A percentile compares a stretch with the other conserved stretches of the same genome.
Conservation (phyloP, 2,888 invertebrate genomes). For the Dryomyza anilis region DNA sequence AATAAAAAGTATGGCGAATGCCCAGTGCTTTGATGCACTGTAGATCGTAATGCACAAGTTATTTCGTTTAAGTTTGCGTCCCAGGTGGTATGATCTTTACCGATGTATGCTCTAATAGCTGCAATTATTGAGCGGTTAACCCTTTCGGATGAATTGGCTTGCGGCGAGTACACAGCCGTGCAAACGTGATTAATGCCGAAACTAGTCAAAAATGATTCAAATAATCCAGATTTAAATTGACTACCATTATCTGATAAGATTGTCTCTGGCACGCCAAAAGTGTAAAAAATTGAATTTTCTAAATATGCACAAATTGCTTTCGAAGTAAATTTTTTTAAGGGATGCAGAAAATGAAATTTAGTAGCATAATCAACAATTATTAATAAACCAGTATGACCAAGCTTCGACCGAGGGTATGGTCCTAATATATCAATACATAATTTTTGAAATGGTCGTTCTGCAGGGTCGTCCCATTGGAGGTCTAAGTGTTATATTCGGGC, state of each 20-base stretch:
- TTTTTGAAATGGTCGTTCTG: neutral
- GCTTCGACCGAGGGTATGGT: neutral
- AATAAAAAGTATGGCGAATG: neutral
- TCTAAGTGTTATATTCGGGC: neutral
- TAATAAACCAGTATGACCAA: neutral
- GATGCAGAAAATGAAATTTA: conserved; percentile 7
- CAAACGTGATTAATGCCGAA: conserved; percentile 25
- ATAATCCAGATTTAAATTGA: neutral
- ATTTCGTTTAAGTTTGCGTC: neutral
- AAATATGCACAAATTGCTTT: neutral
- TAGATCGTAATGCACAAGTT: conserved; percentile 2
- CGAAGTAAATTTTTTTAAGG: neutral
- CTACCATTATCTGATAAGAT: neutral
- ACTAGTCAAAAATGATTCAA: conserved; percentile 9
- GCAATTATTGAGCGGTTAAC: conserved; percentile 30
- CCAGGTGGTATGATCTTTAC: conserved; percentile 28
- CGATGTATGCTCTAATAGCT: conserved; percentile 28
- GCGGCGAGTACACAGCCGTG: neutral
- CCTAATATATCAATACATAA: neutral
- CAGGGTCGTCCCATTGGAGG: neutral
- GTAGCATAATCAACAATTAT: conserved; percentile 2
- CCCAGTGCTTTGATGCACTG: neutral
- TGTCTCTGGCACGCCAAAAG: neutral
- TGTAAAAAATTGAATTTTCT: neutral
- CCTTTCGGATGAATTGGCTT: conserved; percentile 16